A percentile compares a stretch with the other conserved stretches of the same genome.
Conservation (phyloP, 2,113 vertebrate species). For the Plecturocebus donacophilus region DNA sequence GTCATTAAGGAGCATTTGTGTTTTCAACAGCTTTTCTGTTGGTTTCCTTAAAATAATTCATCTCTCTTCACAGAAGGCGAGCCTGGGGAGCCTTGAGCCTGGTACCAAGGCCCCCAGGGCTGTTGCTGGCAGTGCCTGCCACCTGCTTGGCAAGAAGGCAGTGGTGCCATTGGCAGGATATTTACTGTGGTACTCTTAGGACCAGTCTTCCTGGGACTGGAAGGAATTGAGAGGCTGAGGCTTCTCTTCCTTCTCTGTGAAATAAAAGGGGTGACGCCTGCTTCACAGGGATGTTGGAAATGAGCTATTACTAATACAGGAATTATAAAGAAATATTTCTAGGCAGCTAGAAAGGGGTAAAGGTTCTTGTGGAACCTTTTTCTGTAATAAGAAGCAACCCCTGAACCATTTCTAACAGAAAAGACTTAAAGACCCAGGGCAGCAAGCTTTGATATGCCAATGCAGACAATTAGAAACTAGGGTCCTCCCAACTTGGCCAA, state of each 20-base stretch:
- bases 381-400: too few species aligned
- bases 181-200: not conserved
- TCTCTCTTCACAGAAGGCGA: not conserved
- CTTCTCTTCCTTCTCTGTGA: not conserved
- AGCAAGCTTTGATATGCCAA: too few species aligned
- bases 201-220: not conserved
- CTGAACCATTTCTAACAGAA: too few species aligned
- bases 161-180: not conserved
- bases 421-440: too few species aligned
- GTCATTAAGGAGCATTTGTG: constrained; percentile 46
- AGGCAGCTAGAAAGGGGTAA: too few species aligned
- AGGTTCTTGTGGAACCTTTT: too few species aligned
- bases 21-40: constrained; percentile 44
- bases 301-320: not conserved
- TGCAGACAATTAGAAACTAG: too few species aligned
- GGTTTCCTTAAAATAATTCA: constrained; percentile 63
- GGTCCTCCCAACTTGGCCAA: too few species aligned
- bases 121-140: not conserved
- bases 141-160: not conserved
- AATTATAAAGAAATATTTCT: too few species aligned
- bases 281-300: not conserved
- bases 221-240: not conserved
- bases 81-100: constrained; percentile 8
- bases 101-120: not conserved
- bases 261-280: not conserved